Percentiles rank a stretch among this genome's conserved stretches.
phyloP scores from a whole-genome alignment of 2,888 invertebrate genomes.

The Lasioglossum marginatum region DNA sequence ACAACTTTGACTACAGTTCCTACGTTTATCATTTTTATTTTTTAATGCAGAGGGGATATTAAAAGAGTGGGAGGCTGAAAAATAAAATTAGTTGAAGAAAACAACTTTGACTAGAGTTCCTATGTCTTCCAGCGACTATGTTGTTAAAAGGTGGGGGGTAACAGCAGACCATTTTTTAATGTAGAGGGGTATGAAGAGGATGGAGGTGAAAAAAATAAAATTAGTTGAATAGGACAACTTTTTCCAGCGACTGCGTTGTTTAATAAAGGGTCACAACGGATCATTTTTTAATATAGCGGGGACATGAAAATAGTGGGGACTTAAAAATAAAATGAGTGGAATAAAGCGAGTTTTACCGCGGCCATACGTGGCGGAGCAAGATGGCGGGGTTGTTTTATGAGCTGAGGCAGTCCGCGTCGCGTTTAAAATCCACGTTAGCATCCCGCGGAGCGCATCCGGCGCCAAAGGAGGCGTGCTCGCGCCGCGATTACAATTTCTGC shows the following conservation, averaged over 20 bases:
- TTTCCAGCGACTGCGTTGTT: no score
- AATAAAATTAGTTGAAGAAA: no score
- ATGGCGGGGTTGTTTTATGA: neutral
- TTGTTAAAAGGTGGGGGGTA: no score
- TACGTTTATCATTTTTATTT: no score
- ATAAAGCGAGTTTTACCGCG: neutral
- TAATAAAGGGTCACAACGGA: no score
- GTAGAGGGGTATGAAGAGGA: neutral
- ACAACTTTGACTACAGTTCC: no score
- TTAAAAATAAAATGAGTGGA: neutral
- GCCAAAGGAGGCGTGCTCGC: neutral
- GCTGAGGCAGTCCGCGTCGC: neutral
- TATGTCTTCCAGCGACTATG: no score
- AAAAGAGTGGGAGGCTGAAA: no score
- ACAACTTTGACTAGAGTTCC: no score
- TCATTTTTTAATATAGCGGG: neutral
- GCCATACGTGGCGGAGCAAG: neutral
- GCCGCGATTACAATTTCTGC: conserved; percentile 21
- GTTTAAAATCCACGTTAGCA: conserved; percentile 26
- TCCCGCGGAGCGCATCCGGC: neutral
- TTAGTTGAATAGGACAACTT: neutral
- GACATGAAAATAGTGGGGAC: neutral
- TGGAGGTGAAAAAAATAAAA: neutral
- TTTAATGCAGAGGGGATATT: no score
- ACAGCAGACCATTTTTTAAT: neutral